A percentile compares a stretch with the other conserved stretches of the same genome.
phyloP scores from a whole-genome alignment of 35 echinoderm and acorn worm genomes.

The Chiridota heheva region DNA sequence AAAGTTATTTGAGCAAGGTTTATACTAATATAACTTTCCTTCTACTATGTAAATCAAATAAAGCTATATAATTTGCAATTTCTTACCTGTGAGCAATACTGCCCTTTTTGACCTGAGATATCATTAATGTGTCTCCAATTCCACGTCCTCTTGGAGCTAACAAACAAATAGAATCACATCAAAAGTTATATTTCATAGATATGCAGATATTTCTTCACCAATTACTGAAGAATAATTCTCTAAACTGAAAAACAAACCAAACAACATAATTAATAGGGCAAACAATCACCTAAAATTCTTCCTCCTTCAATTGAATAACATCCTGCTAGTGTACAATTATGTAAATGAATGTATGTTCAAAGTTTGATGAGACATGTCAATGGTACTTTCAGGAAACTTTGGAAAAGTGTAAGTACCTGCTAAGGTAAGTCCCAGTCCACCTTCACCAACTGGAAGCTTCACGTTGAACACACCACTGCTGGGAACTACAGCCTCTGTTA shows the following conservation, averaged over 20 bases:
- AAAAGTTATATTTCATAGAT: neutral
- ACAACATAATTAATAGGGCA: too few relatives aligned
- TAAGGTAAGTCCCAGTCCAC: slow-evolving; percentile 82
- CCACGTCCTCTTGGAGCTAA: slow-evolving; percentile 70
- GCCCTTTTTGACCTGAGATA: slow-evolving; percentile 89
- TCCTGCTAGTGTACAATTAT: too few relatives aligned
- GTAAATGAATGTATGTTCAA: too few relatives aligned
- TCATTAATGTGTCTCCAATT: slow-evolving; percentile 79
- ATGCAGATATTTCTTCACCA: too few relatives aligned
- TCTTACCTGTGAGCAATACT: slow-evolving; percentile 95
- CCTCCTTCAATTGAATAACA: too few relatives aligned
- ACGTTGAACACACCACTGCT: slow-evolving; percentile 96
- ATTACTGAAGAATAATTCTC: too few relatives aligned
- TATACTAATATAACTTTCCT: too few relatives aligned
- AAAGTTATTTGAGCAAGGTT: too few relatives aligned
- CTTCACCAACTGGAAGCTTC: slow-evolving; percentile 81
- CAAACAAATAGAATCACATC: slow-evolving; percentile 24
- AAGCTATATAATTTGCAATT: neutral
- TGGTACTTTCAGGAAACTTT: neutral
- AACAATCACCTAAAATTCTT: too few relatives aligned
- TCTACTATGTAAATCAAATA: too few relatives aligned
- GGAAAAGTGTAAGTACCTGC: slow-evolving; percentile 57
- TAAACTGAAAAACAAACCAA: too few relatives aligned
- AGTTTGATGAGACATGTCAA: neutral
- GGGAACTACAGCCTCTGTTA: slow-evolving; percentile 87